Base-by-base conservation (phyloP, 2,113 vertebrate species). In the Sigmodon hispidus region DNA sequence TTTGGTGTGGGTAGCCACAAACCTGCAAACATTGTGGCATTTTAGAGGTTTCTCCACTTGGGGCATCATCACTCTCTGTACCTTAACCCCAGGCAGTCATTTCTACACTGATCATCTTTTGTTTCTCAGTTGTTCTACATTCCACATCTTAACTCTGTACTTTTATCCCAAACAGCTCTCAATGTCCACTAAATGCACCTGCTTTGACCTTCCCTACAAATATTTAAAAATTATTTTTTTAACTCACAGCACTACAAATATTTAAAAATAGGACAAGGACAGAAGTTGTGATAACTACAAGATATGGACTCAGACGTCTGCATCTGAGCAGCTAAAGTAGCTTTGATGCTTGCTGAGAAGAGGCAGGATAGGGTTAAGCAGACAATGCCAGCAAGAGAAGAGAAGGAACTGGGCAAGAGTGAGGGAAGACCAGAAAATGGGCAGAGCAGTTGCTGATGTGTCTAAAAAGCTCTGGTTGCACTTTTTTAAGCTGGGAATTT, bases 361-460 rank as follows among this genome's bases (percentile, higher is more conserved):
- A 69, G 22, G 36, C 22, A 36, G 40, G 29, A n/a, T 76, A 80
- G 22, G 4, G 26, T 55, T 40, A 36, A 26, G 70, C 65, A 55
- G 63, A 79, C 63, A 84, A 84, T 29, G 10, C 36, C 75, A 29
- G 22, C 15, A 31, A 40, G 29, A n/a, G 36, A 29, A 2, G 31
- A 36, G 34, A 40, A 61, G 43, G 26, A 31, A 15, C 40, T 76
- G n/a, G 19, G 31, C 2, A 1, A 55, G 21, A 76, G 57, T 1
- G 2, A 50, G 26, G 17, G 45, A 15, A 69, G 48, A n/a, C n/a
- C 40, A 22, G 21, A 73, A n/a, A 48, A 65, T 9, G 19, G n/a
- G 19, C 13, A 0, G 8, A 67, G 13, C 5, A 2, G 31, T 8
- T 5, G 2, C n/a, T 36, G 76, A 50, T 55, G 17, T 1, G 7